Base-by-base conservation (phyloP, 2,888 invertebrate species). In the Campopleginae sp. region DNA sequence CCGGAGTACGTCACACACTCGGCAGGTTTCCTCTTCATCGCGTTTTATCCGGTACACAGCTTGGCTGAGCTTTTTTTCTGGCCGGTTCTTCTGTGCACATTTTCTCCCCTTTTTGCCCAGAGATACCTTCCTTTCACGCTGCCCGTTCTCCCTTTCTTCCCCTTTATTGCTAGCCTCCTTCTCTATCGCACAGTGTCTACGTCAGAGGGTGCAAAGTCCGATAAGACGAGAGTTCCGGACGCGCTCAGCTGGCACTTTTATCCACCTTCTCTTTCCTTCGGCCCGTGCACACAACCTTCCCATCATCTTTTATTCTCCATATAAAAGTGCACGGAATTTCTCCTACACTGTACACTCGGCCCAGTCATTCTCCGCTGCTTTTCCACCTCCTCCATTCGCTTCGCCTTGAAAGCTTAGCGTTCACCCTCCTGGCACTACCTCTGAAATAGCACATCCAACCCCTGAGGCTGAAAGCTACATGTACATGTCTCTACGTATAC, bases 141-240 rank as follows among this genome's bases (percentile, higher is more conserved):
- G 78, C 71, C 83, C 51, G 77, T 80, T 58, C 78, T 80, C 86
- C 85, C 79, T 78, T 76, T 75, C 27, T 44, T 63, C 14, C 66
- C 12, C 80, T 58, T 44, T n/a, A 61, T 44, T 31, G n/a, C 66
- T 46, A 44, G n/a, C 68, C 58, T 77, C 68, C 12, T 68, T 66
- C 61, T 63, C 68, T 72, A 82, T 63, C 19, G 27, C 85, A 51
- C 78, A 65, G 85, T 86, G 88, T 78, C 72, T 80, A 87, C 77
- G 85, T 88, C 88, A 88, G 86, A 89, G 90, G 84, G 66, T 79
- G 68, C 80, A 65, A 58, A 84, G 85, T 68, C 87, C 86, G 89
- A 88, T 89, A 87, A 88, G 87, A 87, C 80, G 86, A 82, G 82
- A 82, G 85, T 88, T 86, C 87, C 88, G 74, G 84, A 79, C 82